phyloP scores from a whole-genome alignment of 1,140 invertebrate species.

The Drosophila orosa region DNA sequence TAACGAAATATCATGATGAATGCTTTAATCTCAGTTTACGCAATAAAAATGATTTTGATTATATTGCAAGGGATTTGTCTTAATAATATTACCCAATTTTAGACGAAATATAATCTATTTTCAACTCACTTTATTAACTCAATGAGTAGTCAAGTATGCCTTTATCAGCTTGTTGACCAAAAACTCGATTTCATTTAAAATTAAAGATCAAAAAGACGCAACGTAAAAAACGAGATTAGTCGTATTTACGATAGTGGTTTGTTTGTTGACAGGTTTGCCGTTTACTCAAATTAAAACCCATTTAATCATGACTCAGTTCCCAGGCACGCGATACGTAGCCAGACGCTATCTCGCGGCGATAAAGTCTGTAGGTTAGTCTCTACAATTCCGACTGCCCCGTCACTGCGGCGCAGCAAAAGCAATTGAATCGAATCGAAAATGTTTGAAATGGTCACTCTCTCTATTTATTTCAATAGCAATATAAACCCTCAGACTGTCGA shows the following conservation, averaged over 20 bases:
- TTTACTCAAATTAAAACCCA: not conserved
- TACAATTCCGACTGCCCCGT: not conserved
- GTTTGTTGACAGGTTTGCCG: constrained; percentile 10
- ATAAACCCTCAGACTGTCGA: not conserved
- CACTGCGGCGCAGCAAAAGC: constrained; percentile 12
- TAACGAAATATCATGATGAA: too few species aligned
- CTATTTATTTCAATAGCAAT: not conserved
- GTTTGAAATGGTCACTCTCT: not conserved
- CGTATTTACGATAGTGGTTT: not conserved
- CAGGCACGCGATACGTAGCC: constrained; percentile 2
- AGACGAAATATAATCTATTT: not conserved
- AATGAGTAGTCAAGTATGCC: not conserved
- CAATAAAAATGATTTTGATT: too few species aligned
- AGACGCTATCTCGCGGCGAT: not conserved
- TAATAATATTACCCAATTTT: not conserved
- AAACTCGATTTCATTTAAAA: not conserved
- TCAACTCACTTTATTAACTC: not conserved
- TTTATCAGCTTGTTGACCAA: too few species aligned
- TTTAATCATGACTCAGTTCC: constrained; percentile 22
- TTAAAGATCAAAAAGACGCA: not conserved
- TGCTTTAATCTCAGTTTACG: too few species aligned
- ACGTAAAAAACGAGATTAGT: not conserved
- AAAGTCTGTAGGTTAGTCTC: not conserved
- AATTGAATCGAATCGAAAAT: not conserved
- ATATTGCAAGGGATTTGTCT: too few species aligned